These are phyloP conservation scores for Halcyon leucocephala DNA, from an alignment of 2,797 vertebrate genomes.

Conservation along the genomic window DNA sequence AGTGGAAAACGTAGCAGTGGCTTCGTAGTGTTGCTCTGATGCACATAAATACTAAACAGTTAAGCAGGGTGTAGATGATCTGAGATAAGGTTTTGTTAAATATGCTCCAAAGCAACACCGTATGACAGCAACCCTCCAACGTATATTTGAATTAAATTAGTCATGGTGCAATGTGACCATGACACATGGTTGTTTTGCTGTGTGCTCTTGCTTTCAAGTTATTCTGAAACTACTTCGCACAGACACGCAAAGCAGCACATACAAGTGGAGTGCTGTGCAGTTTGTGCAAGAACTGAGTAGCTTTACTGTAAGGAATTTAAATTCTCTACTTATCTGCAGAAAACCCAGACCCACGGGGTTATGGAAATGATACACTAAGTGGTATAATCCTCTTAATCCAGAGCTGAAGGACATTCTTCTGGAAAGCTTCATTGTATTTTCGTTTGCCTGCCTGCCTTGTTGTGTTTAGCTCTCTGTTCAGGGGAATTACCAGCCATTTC, in stretches of 20 bases:
- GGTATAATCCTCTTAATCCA: constrained; percentile 47
- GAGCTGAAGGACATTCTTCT: constrained; percentile 23
- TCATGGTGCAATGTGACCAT: not conserved
- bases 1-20: not conserved
- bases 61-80: not conserved
- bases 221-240: not conserved
- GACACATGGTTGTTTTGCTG: not conserved
- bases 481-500: not conserved
- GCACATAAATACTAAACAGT: not conserved
- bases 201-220: not conserved
- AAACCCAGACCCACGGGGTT: constrained; percentile 3
- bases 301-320: constrained; percentile 25
- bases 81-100: not conserved
- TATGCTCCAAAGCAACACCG: not conserved
- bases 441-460: constrained; percentile 14
- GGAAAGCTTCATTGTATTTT: constrained; percentile 25
- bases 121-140: not conserved
- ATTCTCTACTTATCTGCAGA: constrained; percentile 30
- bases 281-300: not conserved
- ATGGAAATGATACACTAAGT: constrained; percentile 8
- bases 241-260: not conserved
- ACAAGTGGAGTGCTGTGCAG: not conserved
- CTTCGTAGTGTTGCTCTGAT: not conserved
- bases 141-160: not conserved
- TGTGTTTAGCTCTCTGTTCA: not conserved